Evolutionary conservation across 1,140 invertebrate species (phyloP).

Genomic region (Pseudomyrmex pallidus): DNA sequence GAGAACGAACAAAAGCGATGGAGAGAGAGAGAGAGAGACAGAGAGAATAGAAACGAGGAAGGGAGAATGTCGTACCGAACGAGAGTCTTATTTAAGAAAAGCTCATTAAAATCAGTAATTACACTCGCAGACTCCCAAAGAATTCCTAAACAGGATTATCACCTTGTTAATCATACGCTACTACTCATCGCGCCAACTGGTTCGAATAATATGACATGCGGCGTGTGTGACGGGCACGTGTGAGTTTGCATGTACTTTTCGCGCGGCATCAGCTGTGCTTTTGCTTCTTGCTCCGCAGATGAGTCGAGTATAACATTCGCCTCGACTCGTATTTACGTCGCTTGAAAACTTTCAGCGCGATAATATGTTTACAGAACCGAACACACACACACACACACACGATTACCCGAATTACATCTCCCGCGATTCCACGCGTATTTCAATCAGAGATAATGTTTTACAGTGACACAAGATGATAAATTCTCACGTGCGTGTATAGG

Average conservation of each 20-base stretch:
- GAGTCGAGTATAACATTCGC: constrained; percentile 13
- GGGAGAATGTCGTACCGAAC: background rate
- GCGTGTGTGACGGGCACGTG: background rate
- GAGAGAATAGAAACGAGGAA: background rate
- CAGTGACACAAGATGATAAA: background rate
- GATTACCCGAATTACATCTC: background rate
- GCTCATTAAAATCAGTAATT: constrained; percentile 57
- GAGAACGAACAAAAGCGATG: background rate
- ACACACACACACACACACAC: no score
- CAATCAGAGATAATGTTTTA: constrained; percentile 1
- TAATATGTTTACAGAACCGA: constrained; percentile 19
- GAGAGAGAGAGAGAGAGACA: background rate
- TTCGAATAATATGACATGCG: constrained; percentile 45
- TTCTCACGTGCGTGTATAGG: background rate
- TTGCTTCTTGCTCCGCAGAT: constrained; percentile 11
- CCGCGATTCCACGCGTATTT: background rate
- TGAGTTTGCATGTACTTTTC: constrained; percentile 52
- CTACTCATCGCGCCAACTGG: constrained; percentile 15
- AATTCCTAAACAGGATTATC: constrained; percentile 59
- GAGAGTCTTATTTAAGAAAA: constrained; percentile 44
- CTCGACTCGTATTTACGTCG: background rate
- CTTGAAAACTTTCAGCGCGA: constrained; percentile 7
- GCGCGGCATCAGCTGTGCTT: constrained; percentile 28
- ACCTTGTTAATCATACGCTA: constrained; percentile 45
- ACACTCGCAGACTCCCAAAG: constrained; percentile 42